Base-by-base conservation (phyloP, 2,797 vertebrate genomes). In the Poeciliopsis presidionis region DNA sequence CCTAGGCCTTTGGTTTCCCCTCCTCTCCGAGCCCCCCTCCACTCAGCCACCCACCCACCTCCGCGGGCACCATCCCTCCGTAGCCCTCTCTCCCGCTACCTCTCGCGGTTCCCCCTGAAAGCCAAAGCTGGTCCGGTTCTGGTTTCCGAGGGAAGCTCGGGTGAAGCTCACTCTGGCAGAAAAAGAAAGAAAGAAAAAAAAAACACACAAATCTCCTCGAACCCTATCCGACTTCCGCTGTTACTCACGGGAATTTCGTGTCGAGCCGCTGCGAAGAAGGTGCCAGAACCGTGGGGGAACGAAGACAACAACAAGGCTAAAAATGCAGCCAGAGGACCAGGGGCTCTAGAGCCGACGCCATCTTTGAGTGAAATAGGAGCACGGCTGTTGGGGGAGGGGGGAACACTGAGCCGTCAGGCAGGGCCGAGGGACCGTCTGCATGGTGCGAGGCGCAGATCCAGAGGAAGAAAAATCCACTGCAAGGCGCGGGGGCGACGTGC, bases 301-400 rank as follows among this genome's bases (percentile, higher is more conserved):
- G 90, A 92, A 95, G 93, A 95, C 96, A 95, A 96, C 95, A 95
- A 96, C 95, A 95, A 96, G 95, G 91, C 95, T 93, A 88, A 94
- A 93, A 96, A 94, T 93, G 95, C 94, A 96, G 95, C 93, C 95
- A 93, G 93, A 94, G 67, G 94, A 96, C 89, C 92, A 92, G 94
- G 81, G 93, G 92, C 94, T 96, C 94, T 90, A 86, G 89, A 95
- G 95, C 95, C 92, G 95, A 91, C 96, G 96, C 96, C 96, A 96
- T 96, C 96, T 96, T 96, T 95, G 94, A 96, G 95, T 95, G 95
- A 95, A 96, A 96, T 95, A 93, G 94, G 94, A 96, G 95, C 96
- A 90, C 87, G 88, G 94, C 87, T 90, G 87, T 92, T 93, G 94
- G 95, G 95, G 96, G 94, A 94, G 94, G 95, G 94, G 95, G 96